phyloP scores from a whole-genome alignment of 2,113 vertebrate species.

The Lamprotornis superbus region DNA sequence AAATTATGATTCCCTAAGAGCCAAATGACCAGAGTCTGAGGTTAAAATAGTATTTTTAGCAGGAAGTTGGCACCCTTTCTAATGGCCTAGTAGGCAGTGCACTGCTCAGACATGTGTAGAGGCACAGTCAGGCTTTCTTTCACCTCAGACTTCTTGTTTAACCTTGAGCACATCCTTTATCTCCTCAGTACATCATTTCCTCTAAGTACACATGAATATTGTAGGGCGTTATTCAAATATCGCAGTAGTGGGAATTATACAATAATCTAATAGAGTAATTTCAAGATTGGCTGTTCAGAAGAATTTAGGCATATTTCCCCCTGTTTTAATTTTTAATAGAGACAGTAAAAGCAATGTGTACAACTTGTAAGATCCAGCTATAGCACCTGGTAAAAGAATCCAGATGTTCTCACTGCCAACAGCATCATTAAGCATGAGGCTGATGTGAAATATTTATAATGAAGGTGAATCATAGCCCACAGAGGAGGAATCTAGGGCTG shows the following conservation, averaged over 20 bases:
- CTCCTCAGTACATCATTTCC: slow-evolving; percentile 11
- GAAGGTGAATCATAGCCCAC: slow-evolving; percentile 66
- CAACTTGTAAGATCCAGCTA: slow-evolving; percentile 49
- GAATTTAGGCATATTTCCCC: slow-evolving; percentile 38
- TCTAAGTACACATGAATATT: slow-evolving; percentile 50
- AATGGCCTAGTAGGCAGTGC: neutral
- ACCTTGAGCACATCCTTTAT: slow-evolving; percentile 48
- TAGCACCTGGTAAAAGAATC: slow-evolving; percentile 54
- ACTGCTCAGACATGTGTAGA: neutral
- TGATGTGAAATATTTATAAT: slow-evolving; percentile 68
- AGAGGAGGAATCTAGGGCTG: slow-evolving; percentile 51
- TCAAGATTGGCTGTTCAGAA: slow-evolving; percentile 40
- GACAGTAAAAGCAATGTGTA: slow-evolving; percentile 34
- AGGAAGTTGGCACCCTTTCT: neutral
- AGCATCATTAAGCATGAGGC: slow-evolving; percentile 59
- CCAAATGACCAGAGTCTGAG: neutral
- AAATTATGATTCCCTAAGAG: neutral
- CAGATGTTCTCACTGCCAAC: slow-evolving; percentile 51
- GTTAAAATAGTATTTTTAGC: neutral
- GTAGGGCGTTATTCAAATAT: slow-evolving; percentile 39
- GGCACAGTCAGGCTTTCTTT: neutral
- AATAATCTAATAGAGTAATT: slow-evolving; percentile 51
- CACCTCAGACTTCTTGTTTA: slow-evolving; percentile 16
- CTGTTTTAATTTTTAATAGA: slow-evolving; percentile 53
- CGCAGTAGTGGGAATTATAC: slow-evolving; percentile 31